Percentiles rank a stretch among this genome's conserved stretches.
Evolutionary conservation across 2,113 vertebrate genomes (phyloP).

Genomic region (Halcyon malimbica): DNA sequence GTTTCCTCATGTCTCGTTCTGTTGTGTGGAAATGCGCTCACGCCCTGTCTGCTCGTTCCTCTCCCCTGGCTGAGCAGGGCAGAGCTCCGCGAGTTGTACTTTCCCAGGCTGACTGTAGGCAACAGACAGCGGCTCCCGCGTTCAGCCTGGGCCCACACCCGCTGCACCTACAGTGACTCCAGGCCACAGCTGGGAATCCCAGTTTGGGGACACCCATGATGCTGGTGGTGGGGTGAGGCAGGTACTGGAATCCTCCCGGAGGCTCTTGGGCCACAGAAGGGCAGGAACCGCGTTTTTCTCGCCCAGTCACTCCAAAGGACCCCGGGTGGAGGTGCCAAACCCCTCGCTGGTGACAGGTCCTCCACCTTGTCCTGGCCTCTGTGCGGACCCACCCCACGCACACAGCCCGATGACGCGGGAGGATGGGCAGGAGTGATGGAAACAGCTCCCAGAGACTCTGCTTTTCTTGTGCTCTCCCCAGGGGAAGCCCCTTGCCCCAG

Average conservation of each 20-base stretch:
- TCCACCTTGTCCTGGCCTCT: neutral
- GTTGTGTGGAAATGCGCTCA: neutral
- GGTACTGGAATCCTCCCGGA: neutral
- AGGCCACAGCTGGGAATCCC: neutral
- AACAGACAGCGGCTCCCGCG: neutral
- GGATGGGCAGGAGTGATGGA: neutral
- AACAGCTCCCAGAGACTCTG: neutral
- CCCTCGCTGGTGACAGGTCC: neutral
- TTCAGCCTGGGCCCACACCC: neutral
- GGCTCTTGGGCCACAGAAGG: fast-evolving
- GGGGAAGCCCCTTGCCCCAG: fast-evolving
- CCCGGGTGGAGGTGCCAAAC: neutral
- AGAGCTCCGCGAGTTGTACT: neutral
- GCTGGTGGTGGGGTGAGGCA: neutral
- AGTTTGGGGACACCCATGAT: neutral
- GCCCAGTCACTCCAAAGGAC: neutral
- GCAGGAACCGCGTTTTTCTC: fast-evolving
- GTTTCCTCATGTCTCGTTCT: neutral
- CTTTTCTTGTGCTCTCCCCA: neutral
- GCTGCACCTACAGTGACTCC: neutral
- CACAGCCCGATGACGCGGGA: neutral
- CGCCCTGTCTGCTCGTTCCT: conserved; percentile 33
- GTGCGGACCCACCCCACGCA: neutral
- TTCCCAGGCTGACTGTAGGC: conserved; percentile 3
- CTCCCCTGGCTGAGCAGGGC: neutral